Evolutionary conservation across 1,140 invertebrate genomes (phyloP).

Genomic region (Ceratina japonica): DNA sequence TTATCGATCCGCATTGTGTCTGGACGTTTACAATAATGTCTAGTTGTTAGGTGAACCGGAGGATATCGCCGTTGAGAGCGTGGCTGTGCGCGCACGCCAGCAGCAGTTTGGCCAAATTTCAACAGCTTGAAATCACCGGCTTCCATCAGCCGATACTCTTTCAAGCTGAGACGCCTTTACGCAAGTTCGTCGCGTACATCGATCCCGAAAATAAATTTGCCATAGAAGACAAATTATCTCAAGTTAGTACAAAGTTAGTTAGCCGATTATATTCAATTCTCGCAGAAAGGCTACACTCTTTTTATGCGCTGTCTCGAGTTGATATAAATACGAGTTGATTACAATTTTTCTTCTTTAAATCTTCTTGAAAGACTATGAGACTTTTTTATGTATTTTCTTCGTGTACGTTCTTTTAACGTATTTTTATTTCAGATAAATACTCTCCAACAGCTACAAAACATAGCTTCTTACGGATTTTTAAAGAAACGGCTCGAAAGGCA

Average conservation of each 20-base stretch:
- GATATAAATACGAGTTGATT: conserved; percentile 2
- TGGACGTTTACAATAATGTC: neutral
- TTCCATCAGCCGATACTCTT: conserved; percentile 90
- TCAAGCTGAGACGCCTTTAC: conserved; percentile 90
- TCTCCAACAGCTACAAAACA: conserved; percentile 95
- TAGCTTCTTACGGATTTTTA: conserved; percentile 96
- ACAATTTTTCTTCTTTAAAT: neutral
- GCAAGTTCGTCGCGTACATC: conserved; percentile 95
- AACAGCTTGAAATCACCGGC: conserved; percentile 85
- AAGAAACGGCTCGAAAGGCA: conserved; percentile 89
- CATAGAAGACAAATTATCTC: conserved; percentile 95
- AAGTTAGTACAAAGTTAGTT: conserved; percentile 80
- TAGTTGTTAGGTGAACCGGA: conserved; percentile 84
- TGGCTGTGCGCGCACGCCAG: conserved; percentile 94
- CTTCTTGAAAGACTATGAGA: neutral
- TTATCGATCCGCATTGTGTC: neutral
- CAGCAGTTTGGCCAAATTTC: conserved; percentile 90
- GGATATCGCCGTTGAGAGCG: conserved; percentile 92
- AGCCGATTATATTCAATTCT: no score
- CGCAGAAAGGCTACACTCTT: no score
- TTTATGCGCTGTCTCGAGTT: no score
- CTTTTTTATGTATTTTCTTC: neutral
- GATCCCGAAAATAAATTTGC: conserved; percentile 95
- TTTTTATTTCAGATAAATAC: conserved; percentile 90
- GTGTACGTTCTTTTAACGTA: neutral